Evolutionary conservation across 2,113 vertebrate species (phyloP).

Genomic region (Heterotilapia buettikoferi): DNA sequence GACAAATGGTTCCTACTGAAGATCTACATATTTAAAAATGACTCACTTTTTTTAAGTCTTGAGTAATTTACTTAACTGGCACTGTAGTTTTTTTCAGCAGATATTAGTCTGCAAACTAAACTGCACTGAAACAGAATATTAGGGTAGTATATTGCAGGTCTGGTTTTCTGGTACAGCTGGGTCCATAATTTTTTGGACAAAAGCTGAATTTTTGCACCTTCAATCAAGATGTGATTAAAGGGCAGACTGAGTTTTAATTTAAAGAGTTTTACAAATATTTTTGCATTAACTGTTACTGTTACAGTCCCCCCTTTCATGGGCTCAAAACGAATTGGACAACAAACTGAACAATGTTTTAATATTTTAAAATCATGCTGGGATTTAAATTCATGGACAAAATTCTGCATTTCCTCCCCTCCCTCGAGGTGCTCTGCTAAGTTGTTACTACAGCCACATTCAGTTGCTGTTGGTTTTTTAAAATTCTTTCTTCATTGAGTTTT

Average conservation of each 20-base stretch:
- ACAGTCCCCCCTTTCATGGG: background rate
- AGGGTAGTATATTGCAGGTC: background rate
- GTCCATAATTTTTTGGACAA: background rate
- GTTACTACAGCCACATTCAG: background rate
- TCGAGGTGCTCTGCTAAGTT: background rate
- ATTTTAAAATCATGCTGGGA: background rate
- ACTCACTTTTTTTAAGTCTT: background rate
- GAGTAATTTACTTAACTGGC: background rate
- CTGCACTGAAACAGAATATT: background rate
- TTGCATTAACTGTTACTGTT: background rate
- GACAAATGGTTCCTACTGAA: background rate
- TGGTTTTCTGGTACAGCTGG: background rate
- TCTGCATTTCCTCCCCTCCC: background rate
- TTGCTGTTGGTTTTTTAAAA: background rate
- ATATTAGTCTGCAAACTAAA: background rate
- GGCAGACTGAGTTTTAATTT: background rate
- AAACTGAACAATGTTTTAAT: background rate
- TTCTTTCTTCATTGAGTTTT: background rate
- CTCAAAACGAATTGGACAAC: background rate
- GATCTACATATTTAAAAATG: background rate
- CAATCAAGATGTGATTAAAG: background rate
- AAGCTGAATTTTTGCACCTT: background rate
- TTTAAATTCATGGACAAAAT: background rate
- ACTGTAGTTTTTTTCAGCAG: background rate
- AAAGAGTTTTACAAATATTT: background rate